Evolutionary conservation across 2,797 vertebrate genomes (phyloP).

Genomic region (Chanos chanos): DNA sequence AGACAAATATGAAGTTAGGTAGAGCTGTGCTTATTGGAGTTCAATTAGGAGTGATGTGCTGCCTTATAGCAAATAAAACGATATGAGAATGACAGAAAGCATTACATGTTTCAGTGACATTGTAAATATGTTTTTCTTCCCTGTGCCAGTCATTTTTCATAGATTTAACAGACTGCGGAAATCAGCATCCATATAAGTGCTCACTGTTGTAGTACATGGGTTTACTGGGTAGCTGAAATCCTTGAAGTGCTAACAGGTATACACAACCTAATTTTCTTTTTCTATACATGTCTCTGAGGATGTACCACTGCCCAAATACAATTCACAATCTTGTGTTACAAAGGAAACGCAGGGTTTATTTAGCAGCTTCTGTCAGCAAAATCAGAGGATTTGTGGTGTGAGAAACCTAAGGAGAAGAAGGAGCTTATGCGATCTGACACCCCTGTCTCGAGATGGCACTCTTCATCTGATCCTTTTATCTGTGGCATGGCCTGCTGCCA

Average conservation of each 20-base stretch:
- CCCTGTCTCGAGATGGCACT: constrained; percentile 36
- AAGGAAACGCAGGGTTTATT: constrained; percentile 41
- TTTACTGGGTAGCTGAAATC: constrained; percentile 20
- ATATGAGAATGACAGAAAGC: too few relatives aligned
- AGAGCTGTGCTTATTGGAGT: too few relatives aligned
- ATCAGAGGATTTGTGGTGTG: constrained; percentile 32
- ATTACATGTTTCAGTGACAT: too few relatives aligned
- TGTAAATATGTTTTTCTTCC: too few relatives aligned
- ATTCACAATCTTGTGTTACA: constrained; percentile 48
- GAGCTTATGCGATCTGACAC: constrained; percentile 44
- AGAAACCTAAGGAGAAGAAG: constrained; percentile 30
- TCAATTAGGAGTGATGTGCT: background rate
- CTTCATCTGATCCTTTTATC: constrained; percentile 44
- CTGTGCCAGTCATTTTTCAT: too few relatives aligned
- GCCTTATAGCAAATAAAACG: background rate
- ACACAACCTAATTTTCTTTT: constrained; percentile 3
- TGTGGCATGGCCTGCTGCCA: constrained; percentile 14
- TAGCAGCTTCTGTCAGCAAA: constrained; percentile 48
- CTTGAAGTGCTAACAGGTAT: constrained; percentile 37
- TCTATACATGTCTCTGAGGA: constrained; percentile 36
- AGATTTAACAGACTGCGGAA: too few relatives aligned
- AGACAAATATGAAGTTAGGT: too few relatives aligned
- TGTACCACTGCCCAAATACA: constrained; percentile 24
- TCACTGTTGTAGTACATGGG: background rate
- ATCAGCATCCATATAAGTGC: too few relatives aligned